These are phyloP conservation scores for Gnathonemus longibarbis DNA, from an alignment of 2,113 vertebrate genomes.

Conservation along the genomic window DNA sequence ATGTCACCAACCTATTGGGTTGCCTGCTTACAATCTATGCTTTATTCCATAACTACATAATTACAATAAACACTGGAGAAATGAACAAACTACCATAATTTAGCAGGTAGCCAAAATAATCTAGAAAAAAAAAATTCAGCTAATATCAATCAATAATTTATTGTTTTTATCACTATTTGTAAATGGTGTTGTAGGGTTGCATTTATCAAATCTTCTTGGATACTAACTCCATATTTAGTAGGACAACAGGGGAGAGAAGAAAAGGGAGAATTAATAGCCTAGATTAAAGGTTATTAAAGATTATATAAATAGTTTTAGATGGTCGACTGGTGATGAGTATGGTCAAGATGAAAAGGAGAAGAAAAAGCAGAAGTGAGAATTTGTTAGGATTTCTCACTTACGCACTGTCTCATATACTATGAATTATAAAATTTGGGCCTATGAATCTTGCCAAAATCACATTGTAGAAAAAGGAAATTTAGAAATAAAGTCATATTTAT, in stretches of 20 bases:
- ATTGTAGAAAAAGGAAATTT: not conserved
- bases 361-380: not conserved
- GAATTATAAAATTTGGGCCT: not conserved
- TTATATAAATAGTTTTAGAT: conserved; percentile 21
- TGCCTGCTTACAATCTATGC: not conserved
- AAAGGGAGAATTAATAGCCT: conserved; percentile 50
- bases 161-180: not conserved
- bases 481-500: not conserved
- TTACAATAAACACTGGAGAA: not conserved
- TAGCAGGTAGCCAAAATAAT: not conserved
- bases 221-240: conserved; percentile 36
- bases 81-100: not conserved
- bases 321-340: conserved; percentile 17
- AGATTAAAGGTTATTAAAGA: conserved; percentile 48
- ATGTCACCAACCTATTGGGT: not conserved
- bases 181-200: not conserved
- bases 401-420: not conserved
- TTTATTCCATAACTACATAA: not conserved
- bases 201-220: conserved; percentile 19
- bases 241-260: conserved; percentile 46
- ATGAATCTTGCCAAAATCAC: not conserved
- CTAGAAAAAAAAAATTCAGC: not conserved
- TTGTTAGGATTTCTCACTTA: not conserved
- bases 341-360: not conserved
- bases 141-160: not conserved